Percentiles rank a stretch among this genome's conserved stretches.
These are phyloP conservation scores for Peromyscus melanophrys DNA, from an alignment of 2,797 vertebrate genomes.

Conservation along the genomic window DNA sequence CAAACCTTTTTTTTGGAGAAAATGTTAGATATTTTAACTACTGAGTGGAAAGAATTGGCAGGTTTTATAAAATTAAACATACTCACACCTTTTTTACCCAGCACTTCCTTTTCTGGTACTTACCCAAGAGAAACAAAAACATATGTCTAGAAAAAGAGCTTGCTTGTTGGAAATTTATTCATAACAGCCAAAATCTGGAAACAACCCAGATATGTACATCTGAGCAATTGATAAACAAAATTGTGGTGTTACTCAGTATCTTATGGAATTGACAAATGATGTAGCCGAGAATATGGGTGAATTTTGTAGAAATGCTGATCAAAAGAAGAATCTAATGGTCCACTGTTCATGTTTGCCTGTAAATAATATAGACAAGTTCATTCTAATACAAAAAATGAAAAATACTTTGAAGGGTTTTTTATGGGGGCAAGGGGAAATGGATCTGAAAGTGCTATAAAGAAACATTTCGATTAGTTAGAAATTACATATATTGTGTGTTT, in stretches of 20 bases:
- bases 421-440: neutral
- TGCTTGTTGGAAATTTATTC: constrained; percentile 70
- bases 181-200: constrained; percentile 59
- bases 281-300: neutral
- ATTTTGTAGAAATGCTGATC: neutral
- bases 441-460: neutral
- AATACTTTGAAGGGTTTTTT: neutral
- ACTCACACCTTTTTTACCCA: constrained; percentile 66
- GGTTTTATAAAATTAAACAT: constrained; percentile 72
- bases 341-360: neutral
- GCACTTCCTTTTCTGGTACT: constrained; percentile 70
- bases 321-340: constrained; percentile 1
- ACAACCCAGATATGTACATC: neutral
- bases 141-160: constrained; percentile 67
- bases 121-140: constrained; percentile 77
- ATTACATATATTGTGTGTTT: constrained; percentile 36
- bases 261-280: neutral
- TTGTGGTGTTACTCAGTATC: neutral
- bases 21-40: constrained; percentile 62
- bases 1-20: constrained; percentile 65
- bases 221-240: constrained; percentile 49
- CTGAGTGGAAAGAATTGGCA: constrained; percentile 72
- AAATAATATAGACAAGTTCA: neutral
- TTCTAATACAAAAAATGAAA: neutral
- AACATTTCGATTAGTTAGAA: neutral